Evolutionary conservation across 2,888 invertebrate species (phyloP), one percentile per base, ranked within the genome.

Genomic region (Dione vanillae): DNA sequence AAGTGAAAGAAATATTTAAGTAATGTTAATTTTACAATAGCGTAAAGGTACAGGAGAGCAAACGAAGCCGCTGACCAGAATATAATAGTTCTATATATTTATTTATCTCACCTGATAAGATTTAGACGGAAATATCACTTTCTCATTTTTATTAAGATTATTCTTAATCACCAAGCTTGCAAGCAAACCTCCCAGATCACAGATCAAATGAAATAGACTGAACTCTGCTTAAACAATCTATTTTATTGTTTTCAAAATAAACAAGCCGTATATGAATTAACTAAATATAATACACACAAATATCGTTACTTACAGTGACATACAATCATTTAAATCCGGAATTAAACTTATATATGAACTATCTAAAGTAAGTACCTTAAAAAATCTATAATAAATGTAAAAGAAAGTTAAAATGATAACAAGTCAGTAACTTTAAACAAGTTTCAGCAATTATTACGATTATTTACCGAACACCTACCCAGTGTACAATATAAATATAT

Each of bases 161-260:
- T n/a, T n/a, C n/a, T n/a, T n/a, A n/a, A n/a, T n/a, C n/a, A n/a
- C n/a, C n/a, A n/a, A n/a, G n/a, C n/a, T n/a, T n/a, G n/a, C n/a
- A n/a, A n/a, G n/a, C n/a, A 27, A 27, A 27, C 27, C 2, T 27
- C 27, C 27, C 27, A 27, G 5, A 27, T n/a, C 27, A 27, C 2
- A 27, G 27, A 3, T 12, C 8, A 20, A 41, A 20, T 7, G 11
- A 41, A 61, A 45, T 16, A n/a, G 45, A 19, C 19, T 19, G 14
- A 35, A 35, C 20, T 27, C n/a, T 16, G 35, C 16, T 45, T 16
- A 35, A 61, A 61, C n/a, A 61, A 16, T 35, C 7, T 45, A 61
- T 45, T 56, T 61, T 45, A 61, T 61, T 61, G 16, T 45, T 16
- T 35, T 27, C 10, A 61, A 61, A 61, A 45, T 45, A 61, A 61